phyloP scores from a whole-genome alignment of 1,140 invertebrate species.

The Meloidogyne hapla region DNA sequence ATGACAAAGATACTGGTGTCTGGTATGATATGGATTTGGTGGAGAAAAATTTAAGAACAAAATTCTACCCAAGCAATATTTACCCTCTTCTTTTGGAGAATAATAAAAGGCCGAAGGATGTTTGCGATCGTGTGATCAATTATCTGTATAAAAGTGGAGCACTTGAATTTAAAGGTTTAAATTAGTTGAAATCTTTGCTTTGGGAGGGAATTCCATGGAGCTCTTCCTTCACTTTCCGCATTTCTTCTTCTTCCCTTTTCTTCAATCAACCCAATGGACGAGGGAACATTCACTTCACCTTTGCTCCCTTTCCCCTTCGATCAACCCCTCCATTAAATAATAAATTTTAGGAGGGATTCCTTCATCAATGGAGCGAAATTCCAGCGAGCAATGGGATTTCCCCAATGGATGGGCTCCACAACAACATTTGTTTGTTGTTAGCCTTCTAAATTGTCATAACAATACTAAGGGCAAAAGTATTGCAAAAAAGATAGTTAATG shows the following conservation, averaged over 20 bases:
- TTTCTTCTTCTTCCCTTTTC: too few relatives aligned
- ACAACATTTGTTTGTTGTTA: constrained; percentile 56
- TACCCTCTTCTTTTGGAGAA: constrained; percentile 76
- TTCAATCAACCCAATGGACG: too few relatives aligned
- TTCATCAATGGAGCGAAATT: constrained; percentile 73
- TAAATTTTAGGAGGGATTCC: constrained; percentile 74
- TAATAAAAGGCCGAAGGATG: constrained; percentile 69
- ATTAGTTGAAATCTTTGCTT: neutral
- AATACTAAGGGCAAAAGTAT: constrained; percentile 33
- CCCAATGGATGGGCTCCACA: constrained; percentile 73
- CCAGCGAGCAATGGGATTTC: constrained; percentile 89
- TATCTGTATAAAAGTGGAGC: constrained; percentile 75
- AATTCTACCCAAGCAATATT: constrained; percentile 80
- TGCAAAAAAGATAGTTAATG: constrained; percentile 30
- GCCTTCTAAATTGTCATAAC: constrained; percentile 67
- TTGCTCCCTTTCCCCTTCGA: too few relatives aligned
- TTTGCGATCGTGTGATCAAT: constrained; percentile 67
- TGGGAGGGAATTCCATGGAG: too few relatives aligned
- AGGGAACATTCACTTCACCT: too few relatives aligned
- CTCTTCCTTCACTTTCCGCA: too few relatives aligned
- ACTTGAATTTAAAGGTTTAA: constrained; percentile 53
- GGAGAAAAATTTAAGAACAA: constrained; percentile 49
- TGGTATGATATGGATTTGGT: constrained; percentile 85
- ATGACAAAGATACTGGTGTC: constrained; percentile 79
- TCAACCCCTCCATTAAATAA: too few relatives aligned